Percentiles rank a stretch among this genome's conserved stretches.
phyloP scores from a whole-genome alignment of 2,888 invertebrate species.

The Tenthredo scrophulariae region DNA sequence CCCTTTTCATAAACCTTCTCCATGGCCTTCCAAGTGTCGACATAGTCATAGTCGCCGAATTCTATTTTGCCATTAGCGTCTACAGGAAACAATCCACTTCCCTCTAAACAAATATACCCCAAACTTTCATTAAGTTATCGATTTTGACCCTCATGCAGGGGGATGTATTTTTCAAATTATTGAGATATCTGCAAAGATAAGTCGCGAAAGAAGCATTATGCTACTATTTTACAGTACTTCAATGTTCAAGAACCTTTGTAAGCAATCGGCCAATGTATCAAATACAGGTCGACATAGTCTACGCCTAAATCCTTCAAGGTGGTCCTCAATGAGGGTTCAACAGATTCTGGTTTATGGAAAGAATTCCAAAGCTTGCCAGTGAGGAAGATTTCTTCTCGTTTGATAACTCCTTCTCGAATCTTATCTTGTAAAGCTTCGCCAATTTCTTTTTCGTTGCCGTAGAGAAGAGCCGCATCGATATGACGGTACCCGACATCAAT shows the following conservation, averaged over 20 bases:
- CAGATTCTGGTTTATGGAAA: constrained; percentile 90
- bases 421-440: constrained; percentile 84
- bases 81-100: constrained; percentile 82
- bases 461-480: constrained; percentile 87
- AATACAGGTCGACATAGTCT: constrained; percentile 91
- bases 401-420: constrained; percentile 83
- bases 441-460: constrained; percentile 86
- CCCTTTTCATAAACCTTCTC: constrained; percentile 86
- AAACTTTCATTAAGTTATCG: not conserved
- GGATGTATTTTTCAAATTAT: not conserved
- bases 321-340: constrained; percentile 84
- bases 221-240: not conserved
- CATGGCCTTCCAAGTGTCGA: constrained; percentile 88
- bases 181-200: not conserved
- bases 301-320: constrained; percentile 87
- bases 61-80: constrained; percentile 82
- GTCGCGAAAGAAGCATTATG: not conserved
- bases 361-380: constrained; percentile 89
- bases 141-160: not conserved
- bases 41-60: constrained; percentile 85
- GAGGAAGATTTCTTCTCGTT: constrained; percentile 86
- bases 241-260: constrained; percentile 78
- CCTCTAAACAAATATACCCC: constrained; percentile 78
- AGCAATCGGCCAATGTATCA: constrained; percentile 95
- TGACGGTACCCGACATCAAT: constrained; percentile 89